Evolutionary conservation across 37 sponge, comb jelly and placozoan species (phyloP), one percentile per base, ranked within the genome.

Genomic region (Agelas oroides): DNA sequence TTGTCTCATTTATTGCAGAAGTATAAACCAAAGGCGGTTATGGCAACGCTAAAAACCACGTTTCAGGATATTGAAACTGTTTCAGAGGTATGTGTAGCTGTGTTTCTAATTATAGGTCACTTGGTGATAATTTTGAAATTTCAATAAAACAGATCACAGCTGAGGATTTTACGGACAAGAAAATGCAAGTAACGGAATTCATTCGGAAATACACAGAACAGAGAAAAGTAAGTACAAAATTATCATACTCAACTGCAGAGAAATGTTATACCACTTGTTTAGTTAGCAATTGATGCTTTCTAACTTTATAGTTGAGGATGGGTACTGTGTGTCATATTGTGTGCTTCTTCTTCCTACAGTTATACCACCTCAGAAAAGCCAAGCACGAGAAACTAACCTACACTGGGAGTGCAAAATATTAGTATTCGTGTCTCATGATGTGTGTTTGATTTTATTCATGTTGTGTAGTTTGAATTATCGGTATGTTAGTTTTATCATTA

Each of bases 211-310:
- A 74, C 37, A 81, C 78, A 33, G 70, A 86, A 52, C 27, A 70
- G 25, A 54, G 91, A 77, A 82, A 83, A 58, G 91, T 91, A 70
- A 54, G 77, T n/a, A n/a, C n/a, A n/a, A n/a, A n/a, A n/a, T n/a
- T 40, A 8, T 30, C 18, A 27, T 34, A 19, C 18, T 24, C 53
- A n/a, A n/a, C n/a, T n/a, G n/a, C n/a, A n/a, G n/a, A n/a, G n/a
- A n/a, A n/a, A n/a, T n/a, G n/a, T n/a, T n/a, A n/a, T n/a, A n/a
- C n/a, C n/a, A n/a, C n/a, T n/a, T n/a, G n/a, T n/a, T n/a, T n/a
- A n/a, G n/a, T n/a, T n/a, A n/a, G n/a, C n/a, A n/a, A n/a, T n/a
- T n/a, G n/a, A n/a, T n/a, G n/a, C n/a, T n/a, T n/a, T n/a, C n/a
- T n/a, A n/a, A n/a, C n/a, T n/a, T n/a, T n/a, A n/a, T n/a, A n/a